phyloP scores from a whole-genome alignment of 2,113 vertebrate species.

The Progne subis region DNA sequence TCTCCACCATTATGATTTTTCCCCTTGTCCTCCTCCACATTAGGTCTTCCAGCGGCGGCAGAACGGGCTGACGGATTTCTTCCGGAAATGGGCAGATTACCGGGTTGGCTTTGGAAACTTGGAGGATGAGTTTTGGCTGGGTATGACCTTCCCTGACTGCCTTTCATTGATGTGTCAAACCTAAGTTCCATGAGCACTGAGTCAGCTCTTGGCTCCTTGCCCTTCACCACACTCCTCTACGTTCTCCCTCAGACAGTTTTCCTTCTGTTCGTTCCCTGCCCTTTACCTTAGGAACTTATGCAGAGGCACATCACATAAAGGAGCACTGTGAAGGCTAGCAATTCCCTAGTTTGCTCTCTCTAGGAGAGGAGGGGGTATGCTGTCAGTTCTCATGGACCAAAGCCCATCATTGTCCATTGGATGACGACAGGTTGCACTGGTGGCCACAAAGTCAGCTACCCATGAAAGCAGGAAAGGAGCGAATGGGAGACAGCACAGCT shows the following conservation, averaged over 20 bases:
- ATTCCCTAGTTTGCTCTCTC: background rate
- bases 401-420: background rate
- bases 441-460: background rate
- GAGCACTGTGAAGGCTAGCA: background rate
- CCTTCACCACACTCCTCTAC: background rate
- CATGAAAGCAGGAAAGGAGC: background rate
- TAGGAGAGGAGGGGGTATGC: background rate
- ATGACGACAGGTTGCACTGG: background rate
- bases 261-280: slow-evolving; percentile 35
- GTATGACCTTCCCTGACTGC: slow-evolving; percentile 69
- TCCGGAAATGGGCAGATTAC: slow-evolving; percentile 95
- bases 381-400: background rate
- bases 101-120: slow-evolving; percentile 91
- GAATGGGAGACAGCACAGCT: background rate
- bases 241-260: background rate
- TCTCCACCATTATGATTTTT: background rate
- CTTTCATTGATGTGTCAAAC: background rate
- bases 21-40: background rate
- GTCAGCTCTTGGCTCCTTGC: background rate
- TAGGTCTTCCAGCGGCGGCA: slow-evolving; percentile 97
- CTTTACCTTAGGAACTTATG: slow-evolving; percentile 10
- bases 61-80: slow-evolving; percentile 95
- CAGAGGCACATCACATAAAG: background rate
- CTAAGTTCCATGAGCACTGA: background rate
- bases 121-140: slow-evolving; percentile 98